Conservation (phyloP, 2,797 vertebrate species). For the Psittacula derbiana region DNA sequence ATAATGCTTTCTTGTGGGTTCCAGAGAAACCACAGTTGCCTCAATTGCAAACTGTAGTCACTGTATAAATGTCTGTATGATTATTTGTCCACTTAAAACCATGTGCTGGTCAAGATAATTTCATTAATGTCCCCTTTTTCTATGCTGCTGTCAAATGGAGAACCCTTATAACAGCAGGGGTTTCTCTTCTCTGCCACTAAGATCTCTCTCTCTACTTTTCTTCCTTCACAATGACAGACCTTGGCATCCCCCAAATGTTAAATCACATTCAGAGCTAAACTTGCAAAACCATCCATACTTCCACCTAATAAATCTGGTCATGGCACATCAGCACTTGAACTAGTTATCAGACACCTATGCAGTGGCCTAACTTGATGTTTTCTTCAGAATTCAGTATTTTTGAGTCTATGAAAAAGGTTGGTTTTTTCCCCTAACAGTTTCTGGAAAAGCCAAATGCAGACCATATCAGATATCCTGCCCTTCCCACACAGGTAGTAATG, state of each 20-base stretch:
- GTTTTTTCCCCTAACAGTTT: not conserved
- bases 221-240: not conserved
- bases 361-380: not conserved
- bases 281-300: not conserved
- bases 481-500: fast-evolving
- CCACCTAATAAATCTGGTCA: not conserved
- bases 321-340: not conserved
- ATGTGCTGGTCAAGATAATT: not conserved
- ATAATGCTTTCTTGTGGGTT: not conserved
- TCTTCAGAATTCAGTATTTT: not conserved
- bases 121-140: not conserved
- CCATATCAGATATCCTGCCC: not conserved
- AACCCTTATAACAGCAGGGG: not conserved
- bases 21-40: not conserved
- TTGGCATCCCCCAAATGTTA: not conserved
- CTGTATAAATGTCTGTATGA: not conserved
- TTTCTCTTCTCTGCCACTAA: not conserved
- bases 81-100: not conserved
- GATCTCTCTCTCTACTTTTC: not conserved
- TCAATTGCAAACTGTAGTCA: not conserved
- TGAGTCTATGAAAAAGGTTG: not conserved
- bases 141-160: not conserved
- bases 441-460: not conserved
- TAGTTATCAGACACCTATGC: not conserved
- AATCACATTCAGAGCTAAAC: not conserved